Evolutionary conservation across 35 echinoderm and acorn worm species (phyloP).

Genomic region (Apostichopus parvimensis): DNA sequence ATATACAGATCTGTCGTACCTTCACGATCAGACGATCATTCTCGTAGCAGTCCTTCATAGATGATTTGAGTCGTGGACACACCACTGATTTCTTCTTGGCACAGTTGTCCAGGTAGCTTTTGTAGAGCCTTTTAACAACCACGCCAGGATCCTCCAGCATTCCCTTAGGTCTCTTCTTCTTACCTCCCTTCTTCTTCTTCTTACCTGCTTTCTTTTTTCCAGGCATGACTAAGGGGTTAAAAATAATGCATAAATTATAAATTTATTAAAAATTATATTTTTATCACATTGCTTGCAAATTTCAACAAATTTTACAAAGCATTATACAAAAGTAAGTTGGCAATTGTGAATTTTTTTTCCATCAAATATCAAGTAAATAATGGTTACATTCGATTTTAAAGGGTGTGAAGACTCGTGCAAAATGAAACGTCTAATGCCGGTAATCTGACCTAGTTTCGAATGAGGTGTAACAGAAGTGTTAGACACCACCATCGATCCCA

Average conservation of each 20-base stretch:
- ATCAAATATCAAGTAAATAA: too few species aligned
- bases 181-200: conserved; percentile 80
- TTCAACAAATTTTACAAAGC: too few species aligned
- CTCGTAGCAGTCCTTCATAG: conserved; percentile 88
- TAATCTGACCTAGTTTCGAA: too few species aligned
- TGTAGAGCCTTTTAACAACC: conserved; percentile 82
- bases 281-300: too few species aligned
- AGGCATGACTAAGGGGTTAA: conserved; percentile 43
- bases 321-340: too few species aligned
- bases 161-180: conserved; percentile 90
- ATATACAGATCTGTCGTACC: background rate
- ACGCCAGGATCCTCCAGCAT: conserved; percentile 81
- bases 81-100: conserved; percentile 65
- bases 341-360: too few species aligned
- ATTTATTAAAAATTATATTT: too few species aligned
- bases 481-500: too few species aligned
- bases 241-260: background rate
- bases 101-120: conserved; percentile 80
- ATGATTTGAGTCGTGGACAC: conserved; percentile 78
- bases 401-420: too few species aligned
- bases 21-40: conserved; percentile 83
- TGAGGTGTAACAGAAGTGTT: too few species aligned
- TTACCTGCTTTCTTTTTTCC: conserved; percentile 76
- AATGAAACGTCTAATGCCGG: too few species aligned
- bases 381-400: too few species aligned